These are phyloP conservation scores for Acanthosoma haemorrhoidale DNA, from an alignment of 2,888 invertebrate genomes.

Conservation along the genomic window DNA sequence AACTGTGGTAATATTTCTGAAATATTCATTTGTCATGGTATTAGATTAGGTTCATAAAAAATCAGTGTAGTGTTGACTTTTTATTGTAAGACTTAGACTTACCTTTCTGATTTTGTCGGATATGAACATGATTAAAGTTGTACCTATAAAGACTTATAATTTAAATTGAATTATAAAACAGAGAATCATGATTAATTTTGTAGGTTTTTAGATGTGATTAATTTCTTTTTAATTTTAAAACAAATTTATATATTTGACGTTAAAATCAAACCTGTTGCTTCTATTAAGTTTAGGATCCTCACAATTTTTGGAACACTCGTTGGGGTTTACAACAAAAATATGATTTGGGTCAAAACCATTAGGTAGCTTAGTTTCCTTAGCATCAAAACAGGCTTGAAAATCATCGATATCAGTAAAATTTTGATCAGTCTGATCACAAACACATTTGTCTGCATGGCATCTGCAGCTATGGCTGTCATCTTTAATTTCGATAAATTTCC, in stretches of 20 bases:
- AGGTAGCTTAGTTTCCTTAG: no score
- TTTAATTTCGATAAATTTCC: background rate
- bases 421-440: background rate
- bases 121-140: constrained; percentile 9
- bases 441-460: constrained; percentile 1
- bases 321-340: background rate
- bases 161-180: no score
- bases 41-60: background rate
- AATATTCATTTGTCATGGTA: background rate
- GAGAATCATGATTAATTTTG: no score
- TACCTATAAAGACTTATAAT: constrained; percentile 3
- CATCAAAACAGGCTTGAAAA: no score
- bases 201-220: no score
- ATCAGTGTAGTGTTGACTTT: background rate
- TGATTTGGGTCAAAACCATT: background rate
- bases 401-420: background rate
- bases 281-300: background rate
- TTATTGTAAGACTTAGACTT: background rate
- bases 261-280: background rate
- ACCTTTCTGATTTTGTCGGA: background rate
- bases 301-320: background rate
- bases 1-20: background rate
- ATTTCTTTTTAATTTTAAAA: no score
- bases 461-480: background rate
- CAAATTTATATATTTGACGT: no score